Base-by-base conservation (phyloP, 2,797 vertebrate genomes). In the Pipistrellus nathusii region DNA sequence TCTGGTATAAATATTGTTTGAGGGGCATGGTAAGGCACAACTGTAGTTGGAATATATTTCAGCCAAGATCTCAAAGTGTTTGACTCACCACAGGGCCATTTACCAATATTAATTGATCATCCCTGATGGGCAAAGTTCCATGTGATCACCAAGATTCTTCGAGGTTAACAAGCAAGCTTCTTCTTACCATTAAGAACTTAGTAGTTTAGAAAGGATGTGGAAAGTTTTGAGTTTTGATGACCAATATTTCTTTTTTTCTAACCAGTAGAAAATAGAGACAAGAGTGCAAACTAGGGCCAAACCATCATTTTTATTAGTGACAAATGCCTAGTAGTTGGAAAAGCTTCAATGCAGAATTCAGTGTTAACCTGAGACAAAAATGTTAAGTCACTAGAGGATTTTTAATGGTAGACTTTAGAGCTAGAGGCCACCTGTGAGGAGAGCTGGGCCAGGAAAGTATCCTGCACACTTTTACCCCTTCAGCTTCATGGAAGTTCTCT, bases 31-130 rank as follows among this genome's bases (percentile, higher is more conserved):
- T 66, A 84, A 44, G 23, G 8, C 38, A 69, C 38, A 92, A 62
- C 8, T 72, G 1, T 83, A 94, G 83, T 18, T 90, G 72, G 46
- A 57, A 35, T 23, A 81, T 75, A 41, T 94, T 92, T 93, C 72
- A 93, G 25, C 66, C 83, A 57, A 44, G 13, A 48, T 71, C 73
- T 69, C 64, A 85, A 38, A 76, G 72, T 83, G 25, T 90, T 94
- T 91, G 57, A 82, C 71, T 86, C 86, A n/a, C 59, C 41, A 75
- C 8, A 82, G 86, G 38, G 84, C 25, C 80, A 53, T 75, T 84
- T 92, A 81, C 57, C 17, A 69, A 20, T 95, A 51, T 35, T 95
- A 75, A 84, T 8, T 86, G 69, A 85, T 89, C 55, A 76, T 62
- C 35, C 25, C 32, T 82, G 48, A 71, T 72, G 53, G 9, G 2